These are phyloP conservation scores for Schlechtendalia chinensis DNA, from an alignment of 1,140 invertebrate species.

Conservation along the genomic window DNA sequence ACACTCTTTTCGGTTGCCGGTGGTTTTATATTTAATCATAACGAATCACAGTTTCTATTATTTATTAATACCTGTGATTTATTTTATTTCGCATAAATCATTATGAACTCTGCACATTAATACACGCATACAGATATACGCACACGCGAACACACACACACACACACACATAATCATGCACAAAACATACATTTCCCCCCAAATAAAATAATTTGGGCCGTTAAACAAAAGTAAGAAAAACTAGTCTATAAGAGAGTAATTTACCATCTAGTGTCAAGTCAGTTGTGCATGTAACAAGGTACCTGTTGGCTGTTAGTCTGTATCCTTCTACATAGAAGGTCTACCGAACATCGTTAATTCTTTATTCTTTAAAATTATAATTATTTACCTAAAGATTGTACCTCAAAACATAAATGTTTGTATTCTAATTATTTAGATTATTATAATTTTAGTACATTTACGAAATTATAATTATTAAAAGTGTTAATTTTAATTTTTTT, in stretches of 20 bases:
- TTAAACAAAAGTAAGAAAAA: slow-evolving; percentile 45
- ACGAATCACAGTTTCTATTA: not conserved
- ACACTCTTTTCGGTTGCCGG: not conserved
- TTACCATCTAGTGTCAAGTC: slow-evolving; percentile 36
- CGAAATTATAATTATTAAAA: not conserved
- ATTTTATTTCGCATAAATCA: slow-evolving; percentile 25
- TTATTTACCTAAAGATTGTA: not conserved
- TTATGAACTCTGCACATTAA: not conserved
- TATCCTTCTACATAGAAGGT: slow-evolving; percentile 32
- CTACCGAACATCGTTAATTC: slow-evolving; percentile 8
- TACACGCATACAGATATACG: not conserved
- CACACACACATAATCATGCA: not conserved
- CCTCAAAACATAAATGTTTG: not conserved
- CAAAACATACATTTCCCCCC: slow-evolving; percentile 26
- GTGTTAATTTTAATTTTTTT: slow-evolving; percentile 6
- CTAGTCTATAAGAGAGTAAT: slow-evolving; percentile 44
- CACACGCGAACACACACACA: not conserved
- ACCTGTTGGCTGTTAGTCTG: slow-evolving; percentile 38
- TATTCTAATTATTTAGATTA: not conserved
- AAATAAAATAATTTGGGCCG: slow-evolving; percentile 43
- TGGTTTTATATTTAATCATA: not conserved
- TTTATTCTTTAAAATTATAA: not conserved
- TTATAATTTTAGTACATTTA: not conserved
- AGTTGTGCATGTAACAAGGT: slow-evolving; percentile 45
- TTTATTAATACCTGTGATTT: not conserved